phyloP scores from a whole-genome alignment of 2,888 invertebrate species.

The Campaea margaritaria region DNA sequence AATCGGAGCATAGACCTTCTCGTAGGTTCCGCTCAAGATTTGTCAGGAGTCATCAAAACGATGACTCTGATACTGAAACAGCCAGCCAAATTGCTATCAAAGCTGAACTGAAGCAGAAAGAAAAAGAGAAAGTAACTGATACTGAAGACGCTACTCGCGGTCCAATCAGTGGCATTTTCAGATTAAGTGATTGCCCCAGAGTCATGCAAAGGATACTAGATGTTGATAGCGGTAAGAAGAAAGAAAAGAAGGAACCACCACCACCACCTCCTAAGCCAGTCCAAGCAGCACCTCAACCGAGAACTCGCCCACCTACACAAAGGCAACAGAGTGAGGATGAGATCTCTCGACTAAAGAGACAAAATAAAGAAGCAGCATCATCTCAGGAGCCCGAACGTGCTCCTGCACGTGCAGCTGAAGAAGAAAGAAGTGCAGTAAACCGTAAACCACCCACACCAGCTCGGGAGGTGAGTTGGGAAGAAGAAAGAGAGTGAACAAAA shows the following conservation, averaged over 20 bases:
- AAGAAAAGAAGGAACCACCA: slow-evolving; percentile 89
- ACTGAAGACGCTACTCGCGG: slow-evolving; percentile 95
- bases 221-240: slow-evolving; percentile 89
- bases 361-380: slow-evolving; percentile 90
- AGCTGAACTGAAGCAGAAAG: slow-evolving; percentile 86
- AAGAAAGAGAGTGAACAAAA: slow-evolving; percentile 72
- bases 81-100: slow-evolving; percentile 87
- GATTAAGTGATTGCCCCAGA: slow-evolving; percentile 93
- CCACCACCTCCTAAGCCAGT: slow-evolving; percentile 84
- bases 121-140: slow-evolving; percentile 91
- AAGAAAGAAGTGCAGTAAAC: slow-evolving; percentile 86
- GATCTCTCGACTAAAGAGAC: slow-evolving; percentile 93
- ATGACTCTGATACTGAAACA: slow-evolving; percentile 91
- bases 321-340: slow-evolving; percentile 95
- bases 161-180: slow-evolving; percentile 95
- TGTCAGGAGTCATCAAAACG: slow-evolving; percentile 88
- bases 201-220: slow-evolving; percentile 96
- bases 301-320: slow-evolving; percentile 87
- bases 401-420: slow-evolving; percentile 78
- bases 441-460: slow-evolving; percentile 89
- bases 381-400: slow-evolving; percentile 86
- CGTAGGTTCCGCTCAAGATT: slow-evolving; percentile 90
- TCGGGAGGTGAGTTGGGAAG: slow-evolving; percentile 91
- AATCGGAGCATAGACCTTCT: slow-evolving; percentile 86
- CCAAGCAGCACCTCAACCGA: slow-evolving; percentile 83